phyloP scores from a whole-genome alignment of 2,113 vertebrate genomes.

The Gambusia holbrooki region DNA sequence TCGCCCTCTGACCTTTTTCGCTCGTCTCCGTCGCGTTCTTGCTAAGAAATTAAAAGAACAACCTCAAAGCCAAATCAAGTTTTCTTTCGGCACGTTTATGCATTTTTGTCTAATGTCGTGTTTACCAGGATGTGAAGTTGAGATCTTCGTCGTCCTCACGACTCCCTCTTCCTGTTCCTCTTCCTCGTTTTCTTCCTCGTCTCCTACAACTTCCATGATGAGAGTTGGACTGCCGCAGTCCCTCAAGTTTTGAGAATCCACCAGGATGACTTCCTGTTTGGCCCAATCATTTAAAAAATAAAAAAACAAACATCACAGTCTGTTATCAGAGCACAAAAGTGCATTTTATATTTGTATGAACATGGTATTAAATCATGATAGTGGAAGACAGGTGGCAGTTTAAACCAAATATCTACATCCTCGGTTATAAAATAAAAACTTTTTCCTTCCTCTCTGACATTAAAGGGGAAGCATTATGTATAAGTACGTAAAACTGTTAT shows the following conservation, averaged over 20 bases:
- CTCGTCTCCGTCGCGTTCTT: slow-evolving; percentile 47
- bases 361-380: neutral
- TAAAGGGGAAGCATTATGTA: no score
- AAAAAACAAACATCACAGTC: slow-evolving; percentile 15
- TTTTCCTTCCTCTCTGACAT: no score
- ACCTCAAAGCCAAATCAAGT: neutral
- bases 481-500: no score
- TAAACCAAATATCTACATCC: no score
- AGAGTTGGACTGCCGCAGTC: slow-evolving; percentile 52
- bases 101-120: neutral
- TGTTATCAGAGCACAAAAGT: neutral
- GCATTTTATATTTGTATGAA: neutral
- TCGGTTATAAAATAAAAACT: no score
- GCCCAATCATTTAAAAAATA: slow-evolving; percentile 20
- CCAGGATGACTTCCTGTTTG: slow-evolving; percentile 32
- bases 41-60: neutral
- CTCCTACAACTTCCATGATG: slow-evolving; percentile 61
- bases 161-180: slow-evolving; percentile 38
- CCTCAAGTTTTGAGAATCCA: slow-evolving; percentile 46
- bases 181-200: slow-evolving; percentile 49
- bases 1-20: slow-evolving; percentile 26
- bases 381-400: neutral
- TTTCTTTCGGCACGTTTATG: neutral
- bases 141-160: slow-evolving; percentile 21
- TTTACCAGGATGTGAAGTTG: slow-evolving; percentile 46